These are phyloP conservation scores for Macrophya annulata DNA, from an alignment of 2,888 invertebrate genomes.

Conservation along the genomic window DNA sequence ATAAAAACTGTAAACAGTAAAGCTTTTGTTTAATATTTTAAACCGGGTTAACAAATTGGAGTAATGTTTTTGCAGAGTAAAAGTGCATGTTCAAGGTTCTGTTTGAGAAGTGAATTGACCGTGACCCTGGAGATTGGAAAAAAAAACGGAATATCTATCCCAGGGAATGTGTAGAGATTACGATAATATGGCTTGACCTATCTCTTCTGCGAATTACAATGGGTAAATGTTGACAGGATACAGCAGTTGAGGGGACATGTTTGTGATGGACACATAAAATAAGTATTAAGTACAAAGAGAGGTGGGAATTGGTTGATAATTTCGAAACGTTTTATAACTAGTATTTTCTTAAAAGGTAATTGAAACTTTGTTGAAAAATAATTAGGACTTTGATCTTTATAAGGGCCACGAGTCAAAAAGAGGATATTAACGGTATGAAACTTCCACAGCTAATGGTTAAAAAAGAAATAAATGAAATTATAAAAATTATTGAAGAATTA, in stretches of 20 bases:
- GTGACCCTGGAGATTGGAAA: not conserved
- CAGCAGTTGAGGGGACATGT: not conserved
- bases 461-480: no score
- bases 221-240: not conserved
- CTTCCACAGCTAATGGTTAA: no score
- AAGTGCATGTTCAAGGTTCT: conserved; percentile 1
- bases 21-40: not conserved
- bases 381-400: no score
- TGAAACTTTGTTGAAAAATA: no score
- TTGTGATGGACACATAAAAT: no score
- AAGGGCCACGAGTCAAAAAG: no score
- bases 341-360: no score
- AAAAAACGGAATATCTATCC: not conserved
- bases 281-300: no score
- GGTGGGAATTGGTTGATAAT: no score
- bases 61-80: not conserved
- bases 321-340: no score
- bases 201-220: not conserved
- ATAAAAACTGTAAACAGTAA: not conserved
- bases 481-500: no score
- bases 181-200: conserved; percentile 13
- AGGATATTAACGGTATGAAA: no score
- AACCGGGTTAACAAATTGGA: not conserved
- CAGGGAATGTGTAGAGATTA: not conserved
- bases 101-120: conserved; percentile 10